Percentiles rank a stretch among this genome's conserved stretches.
phyloP scores from a whole-genome alignment of 2,113 vertebrate genomes.

The Caranx melampygus region DNA sequence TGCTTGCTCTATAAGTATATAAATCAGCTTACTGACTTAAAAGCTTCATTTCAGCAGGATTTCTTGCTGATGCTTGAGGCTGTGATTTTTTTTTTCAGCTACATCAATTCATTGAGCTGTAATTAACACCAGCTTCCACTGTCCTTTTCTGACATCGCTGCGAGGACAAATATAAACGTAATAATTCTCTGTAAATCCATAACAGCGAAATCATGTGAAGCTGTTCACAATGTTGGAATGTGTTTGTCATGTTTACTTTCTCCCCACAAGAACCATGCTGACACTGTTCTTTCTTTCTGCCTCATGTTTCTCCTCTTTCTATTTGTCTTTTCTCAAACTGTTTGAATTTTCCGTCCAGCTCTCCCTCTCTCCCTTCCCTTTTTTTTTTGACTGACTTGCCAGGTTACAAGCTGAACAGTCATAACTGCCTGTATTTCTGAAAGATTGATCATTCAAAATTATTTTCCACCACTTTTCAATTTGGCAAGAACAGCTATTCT shows the following conservation, averaged over 20 bases:
- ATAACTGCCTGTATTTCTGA: constrained; percentile 4
- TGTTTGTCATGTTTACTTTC: constrained; percentile 10
- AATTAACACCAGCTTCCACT: constrained; percentile 68
- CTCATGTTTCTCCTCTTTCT: constrained; percentile 5
- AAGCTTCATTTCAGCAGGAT: constrained; percentile 53
- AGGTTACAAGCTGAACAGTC: constrained; percentile 4
- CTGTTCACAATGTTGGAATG: constrained; percentile 33
- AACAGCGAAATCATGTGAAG: constrained; percentile 36
- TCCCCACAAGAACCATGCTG: constrained; percentile 4
- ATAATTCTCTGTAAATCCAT: constrained; percentile 57
- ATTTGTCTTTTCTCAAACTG: background rate
- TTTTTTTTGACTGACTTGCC: constrained; percentile 5
- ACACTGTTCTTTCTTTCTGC: background rate
- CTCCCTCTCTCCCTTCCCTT: background rate
- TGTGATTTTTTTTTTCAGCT: constrained; percentile 21
- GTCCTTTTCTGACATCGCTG: constrained; percentile 61
- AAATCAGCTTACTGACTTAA: constrained; percentile 58
- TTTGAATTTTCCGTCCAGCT: constrained; percentile 14
- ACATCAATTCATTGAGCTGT: constrained; percentile 57
- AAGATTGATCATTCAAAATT: background rate
- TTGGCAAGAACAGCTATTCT: background rate
- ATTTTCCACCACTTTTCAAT: background rate
- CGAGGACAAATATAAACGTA: constrained; percentile 54
- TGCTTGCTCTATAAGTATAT: constrained; percentile 45
- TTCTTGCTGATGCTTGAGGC: constrained; percentile 43